Evolutionary conservation across 2,113 vertebrate genomes (phyloP).

Genomic region (Donacobius atricapilla): DNA sequence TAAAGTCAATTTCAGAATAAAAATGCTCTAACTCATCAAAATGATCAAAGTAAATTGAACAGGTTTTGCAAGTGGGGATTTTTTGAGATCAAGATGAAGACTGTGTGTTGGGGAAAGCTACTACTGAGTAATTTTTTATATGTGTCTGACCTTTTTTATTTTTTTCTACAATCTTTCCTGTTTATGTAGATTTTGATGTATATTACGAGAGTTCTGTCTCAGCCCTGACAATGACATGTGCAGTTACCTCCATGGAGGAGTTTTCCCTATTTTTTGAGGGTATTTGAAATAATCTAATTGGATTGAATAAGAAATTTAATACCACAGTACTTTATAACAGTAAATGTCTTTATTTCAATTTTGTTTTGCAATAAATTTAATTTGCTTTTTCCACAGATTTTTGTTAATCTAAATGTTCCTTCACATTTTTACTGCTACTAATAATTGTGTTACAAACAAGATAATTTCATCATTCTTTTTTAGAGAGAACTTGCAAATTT

Average conservation of each 20-base stretch:
- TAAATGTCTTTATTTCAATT: background rate
- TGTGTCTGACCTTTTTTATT: fast-evolving
- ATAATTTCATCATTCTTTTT: background rate
- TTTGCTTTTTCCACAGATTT: background rate
- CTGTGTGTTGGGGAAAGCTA: fast-evolving
- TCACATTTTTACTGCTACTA: background rate
- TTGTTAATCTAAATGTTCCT: background rate
- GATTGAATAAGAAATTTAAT: background rate
- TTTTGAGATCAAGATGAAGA: background rate
- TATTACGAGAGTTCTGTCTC: background rate
- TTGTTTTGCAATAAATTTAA: background rate
- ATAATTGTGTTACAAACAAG: background rate
- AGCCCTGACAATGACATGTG: background rate
- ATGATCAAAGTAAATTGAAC: background rate
- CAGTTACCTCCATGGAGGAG: background rate
- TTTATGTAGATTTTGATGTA: background rate
- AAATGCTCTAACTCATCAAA: background rate
- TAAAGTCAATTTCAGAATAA: background rate
- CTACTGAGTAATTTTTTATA: background rate
- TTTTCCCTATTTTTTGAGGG: background rate
- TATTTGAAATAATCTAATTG: background rate
- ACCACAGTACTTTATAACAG: background rate
- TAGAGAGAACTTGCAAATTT: background rate
- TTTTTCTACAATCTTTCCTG: background rate
- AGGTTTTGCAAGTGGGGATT: background rate